These are phyloP conservation scores for Heliconius hewitsoni DNA, from an alignment of 1,140 invertebrate genomes.

Conservation along the genomic window DNA sequence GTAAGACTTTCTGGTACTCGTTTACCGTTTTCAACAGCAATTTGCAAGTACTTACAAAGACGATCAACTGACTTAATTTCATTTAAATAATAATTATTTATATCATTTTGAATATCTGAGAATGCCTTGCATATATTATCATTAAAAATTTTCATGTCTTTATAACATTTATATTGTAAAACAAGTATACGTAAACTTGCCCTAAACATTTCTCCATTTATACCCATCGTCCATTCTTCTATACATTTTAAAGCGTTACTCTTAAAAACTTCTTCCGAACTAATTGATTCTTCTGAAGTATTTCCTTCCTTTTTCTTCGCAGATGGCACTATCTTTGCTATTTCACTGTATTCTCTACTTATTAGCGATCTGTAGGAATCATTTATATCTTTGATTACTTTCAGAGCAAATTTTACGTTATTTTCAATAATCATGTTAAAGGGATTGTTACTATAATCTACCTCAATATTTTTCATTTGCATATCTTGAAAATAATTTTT, in stretches of 20 bases:
- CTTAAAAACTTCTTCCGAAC: conserved; percentile 62
- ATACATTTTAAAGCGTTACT: conserved; percentile 69
- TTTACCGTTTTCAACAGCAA: conserved; percentile 81
- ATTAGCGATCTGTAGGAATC: conserved; percentile 64
- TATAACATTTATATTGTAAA: conserved; percentile 64
- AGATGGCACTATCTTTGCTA: conserved; percentile 57
- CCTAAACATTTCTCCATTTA: conserved; percentile 81
- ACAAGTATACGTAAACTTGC: conserved; percentile 70
- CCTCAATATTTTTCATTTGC: conserved; percentile 64
- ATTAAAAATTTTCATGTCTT: conserved; percentile 76
- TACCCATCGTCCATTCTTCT: conserved; percentile 81
- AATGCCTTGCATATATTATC: conserved; percentile 70
- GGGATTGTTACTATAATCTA: conserved; percentile 73
- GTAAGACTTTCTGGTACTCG: conserved; percentile 73
- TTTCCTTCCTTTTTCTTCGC: conserved; percentile 63
- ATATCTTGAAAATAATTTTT: conserved; percentile 62
- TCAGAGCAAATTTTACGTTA: conserved; percentile 70
- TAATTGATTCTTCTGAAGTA: conserved; percentile 54
- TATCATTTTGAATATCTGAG: conserved; percentile 68
- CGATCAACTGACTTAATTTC: conserved; percentile 82
- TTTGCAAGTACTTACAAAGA: conserved; percentile 79
- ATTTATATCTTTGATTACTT: conserved; percentile 68
- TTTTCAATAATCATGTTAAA: conserved; percentile 68
- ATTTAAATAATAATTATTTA: conserved; percentile 79
- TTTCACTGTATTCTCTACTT: conserved; percentile 64